Conservation (phyloP, 1,140 invertebrate genomes). For the Bombus sylvicola region DNA sequence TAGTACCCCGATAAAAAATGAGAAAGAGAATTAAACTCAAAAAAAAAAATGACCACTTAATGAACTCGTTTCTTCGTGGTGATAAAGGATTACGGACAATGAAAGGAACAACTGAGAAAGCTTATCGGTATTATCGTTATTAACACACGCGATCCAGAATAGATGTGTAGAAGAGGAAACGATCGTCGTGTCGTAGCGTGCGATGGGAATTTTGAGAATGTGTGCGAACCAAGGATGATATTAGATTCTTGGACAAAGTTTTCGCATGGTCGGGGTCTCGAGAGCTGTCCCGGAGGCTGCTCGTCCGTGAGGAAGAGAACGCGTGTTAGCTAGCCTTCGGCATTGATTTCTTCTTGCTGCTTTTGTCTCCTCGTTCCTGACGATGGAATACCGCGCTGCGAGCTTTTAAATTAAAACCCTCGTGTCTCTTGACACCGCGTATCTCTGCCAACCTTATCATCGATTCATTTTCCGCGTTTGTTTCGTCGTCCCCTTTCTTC, state of each 20-base stretch:
- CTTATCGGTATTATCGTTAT: conserved; percentile 29
- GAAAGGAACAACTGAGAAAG: neutral
- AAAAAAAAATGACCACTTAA: neutral
- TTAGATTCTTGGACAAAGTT: conserved; percentile 83
- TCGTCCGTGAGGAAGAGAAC: conserved; percentile 64
- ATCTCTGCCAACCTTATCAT: conserved; percentile 13
- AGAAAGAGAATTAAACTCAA: neutral
- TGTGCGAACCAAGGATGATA: conserved; percentile 80
- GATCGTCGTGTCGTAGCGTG: conserved; percentile 61
- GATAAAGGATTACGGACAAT: neutral
- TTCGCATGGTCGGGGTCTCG: conserved; percentile 76
- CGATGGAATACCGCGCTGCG: conserved; percentile 42
- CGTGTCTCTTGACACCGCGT: conserved; percentile 29
- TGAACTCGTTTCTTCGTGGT: neutral
- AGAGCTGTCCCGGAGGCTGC: conserved; percentile 60
- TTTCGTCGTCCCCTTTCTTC: neutral
- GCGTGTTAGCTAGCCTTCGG: conserved; percentile 64
- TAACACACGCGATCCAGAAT: conserved; percentile 30
- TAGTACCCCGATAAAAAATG: too few relatives aligned
- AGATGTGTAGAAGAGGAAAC: conserved; percentile 33
- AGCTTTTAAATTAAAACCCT: conserved; percentile 46
- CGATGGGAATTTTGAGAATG: conserved; percentile 77
- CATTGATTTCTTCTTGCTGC: conserved; percentile 66
- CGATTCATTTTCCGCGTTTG: neutral
- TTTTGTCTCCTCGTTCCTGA: conserved; percentile 32